phyloP scores from a whole-genome alignment of 2,113 vertebrate genomes.

The Pangasianodon gigas region DNA sequence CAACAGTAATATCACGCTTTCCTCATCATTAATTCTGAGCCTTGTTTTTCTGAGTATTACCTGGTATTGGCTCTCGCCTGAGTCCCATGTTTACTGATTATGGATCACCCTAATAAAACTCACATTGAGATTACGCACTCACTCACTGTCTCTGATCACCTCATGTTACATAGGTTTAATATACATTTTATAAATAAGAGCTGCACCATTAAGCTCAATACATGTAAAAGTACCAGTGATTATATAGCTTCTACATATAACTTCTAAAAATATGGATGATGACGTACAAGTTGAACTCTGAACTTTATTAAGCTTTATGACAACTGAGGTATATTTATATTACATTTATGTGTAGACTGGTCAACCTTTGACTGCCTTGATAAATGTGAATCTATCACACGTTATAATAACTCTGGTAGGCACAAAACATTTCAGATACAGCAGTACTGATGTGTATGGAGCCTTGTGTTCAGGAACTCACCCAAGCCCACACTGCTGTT shows the following conservation, averaged over 20 bases:
- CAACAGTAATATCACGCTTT: neutral
- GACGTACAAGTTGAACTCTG: neutral
- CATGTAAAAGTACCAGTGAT: neutral
- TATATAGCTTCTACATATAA: neutral
- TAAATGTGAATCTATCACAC: neutral
- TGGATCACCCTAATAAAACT: neutral
- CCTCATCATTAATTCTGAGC: neutral
- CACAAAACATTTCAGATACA: neutral
- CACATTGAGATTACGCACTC: neutral
- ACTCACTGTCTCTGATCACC: neutral
- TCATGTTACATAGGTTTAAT: neutral
- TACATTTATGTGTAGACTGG: neutral
- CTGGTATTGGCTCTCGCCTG: neutral
- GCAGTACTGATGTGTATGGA: neutral
- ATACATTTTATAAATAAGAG: neutral
- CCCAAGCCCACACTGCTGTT: conserved; percentile 97
- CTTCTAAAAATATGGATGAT: neutral
- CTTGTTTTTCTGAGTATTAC: neutral
- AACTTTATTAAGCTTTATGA: neutral
- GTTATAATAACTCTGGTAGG: neutral
- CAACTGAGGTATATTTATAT: neutral
- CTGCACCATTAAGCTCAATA: neutral
- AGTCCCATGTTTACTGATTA: neutral
- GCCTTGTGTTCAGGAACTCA: conserved; percentile 62
- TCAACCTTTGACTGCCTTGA: neutral